Percentiles rank a stretch among this genome's conserved stretches.
Evolutionary conservation across 1,140 invertebrate species (phyloP).

Genomic region (Drosophila kikkawai): DNA sequence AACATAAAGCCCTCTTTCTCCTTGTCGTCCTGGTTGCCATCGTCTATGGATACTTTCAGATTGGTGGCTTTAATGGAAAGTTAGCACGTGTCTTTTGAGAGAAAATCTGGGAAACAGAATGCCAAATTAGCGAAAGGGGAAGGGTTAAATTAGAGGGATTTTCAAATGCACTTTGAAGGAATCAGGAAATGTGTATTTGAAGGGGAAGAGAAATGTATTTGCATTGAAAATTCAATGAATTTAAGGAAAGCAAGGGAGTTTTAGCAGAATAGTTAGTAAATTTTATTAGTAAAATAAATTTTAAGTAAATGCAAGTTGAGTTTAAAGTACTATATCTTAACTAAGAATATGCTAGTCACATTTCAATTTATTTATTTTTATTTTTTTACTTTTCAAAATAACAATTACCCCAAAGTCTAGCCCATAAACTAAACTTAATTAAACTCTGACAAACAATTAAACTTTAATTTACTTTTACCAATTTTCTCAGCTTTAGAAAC

Average conservation of each 20-base stretch:
- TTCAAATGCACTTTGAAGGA: neutral
- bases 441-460: neutral
- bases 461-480: slow-evolving; percentile 7
- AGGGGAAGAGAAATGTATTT: neutral
- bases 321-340: neutral
- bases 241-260: too few relatives aligned
- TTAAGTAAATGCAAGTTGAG: neutral
- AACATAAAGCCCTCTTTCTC: slow-evolving; percentile 41
- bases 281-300: neutral
- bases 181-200: neutral
- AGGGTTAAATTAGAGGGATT: neutral
- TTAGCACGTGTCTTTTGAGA: slow-evolving; percentile 15
- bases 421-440: neutral
- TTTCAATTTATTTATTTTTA: neutral
- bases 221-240: neutral
- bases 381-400: neutral
- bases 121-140: slow-evolving; percentile 8
- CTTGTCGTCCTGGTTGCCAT: neutral
- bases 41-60: neutral
- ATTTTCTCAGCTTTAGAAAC: neutral
- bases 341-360: neutral
- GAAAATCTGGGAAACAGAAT: slow-evolving; percentile 18
- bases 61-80: slow-evolving; percentile 36
- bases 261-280: neutral
- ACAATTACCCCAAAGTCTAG: neutral